Evolutionary conservation across 1,140 invertebrate genomes (phyloP).

Genomic region (Nasonia giraulti): DNA sequence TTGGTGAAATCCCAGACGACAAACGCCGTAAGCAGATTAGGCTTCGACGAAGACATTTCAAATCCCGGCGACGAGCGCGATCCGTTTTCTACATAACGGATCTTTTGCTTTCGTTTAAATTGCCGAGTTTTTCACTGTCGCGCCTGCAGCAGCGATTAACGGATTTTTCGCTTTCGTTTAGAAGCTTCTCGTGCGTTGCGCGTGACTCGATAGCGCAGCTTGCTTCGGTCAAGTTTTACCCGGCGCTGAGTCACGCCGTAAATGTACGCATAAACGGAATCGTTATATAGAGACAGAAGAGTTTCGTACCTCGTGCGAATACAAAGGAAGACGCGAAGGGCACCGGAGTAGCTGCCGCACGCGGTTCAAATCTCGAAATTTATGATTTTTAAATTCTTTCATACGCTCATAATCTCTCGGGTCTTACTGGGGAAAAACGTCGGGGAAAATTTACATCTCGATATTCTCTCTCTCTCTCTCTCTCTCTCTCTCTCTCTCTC

Average conservation of each 20-base stretch:
- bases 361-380: constrained; percentile 41
- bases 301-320: too few species aligned
- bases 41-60: neutral
- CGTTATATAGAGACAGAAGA: too few species aligned
- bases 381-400: constrained; percentile 51
- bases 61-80: neutral
- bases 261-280: too few species aligned
- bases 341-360: too few species aligned
- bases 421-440: neutral
- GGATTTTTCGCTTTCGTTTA: too few species aligned
- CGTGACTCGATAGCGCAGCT: too few species aligned
- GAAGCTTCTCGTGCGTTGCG: too few species aligned
- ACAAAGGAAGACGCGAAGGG: too few species aligned
- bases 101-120: neutral
- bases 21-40: neutral
- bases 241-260: too few species aligned
- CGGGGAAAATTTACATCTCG: neutral
- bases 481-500: neutral
- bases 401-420: neutral
- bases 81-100: neutral
- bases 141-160: too few species aligned
- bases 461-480: neutral
- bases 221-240: too few species aligned
- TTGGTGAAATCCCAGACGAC: neutral
- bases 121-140: too few species aligned